Base-by-base conservation (phyloP, 2,888 invertebrate genomes). In the Napeogenes inachia region DNA sequence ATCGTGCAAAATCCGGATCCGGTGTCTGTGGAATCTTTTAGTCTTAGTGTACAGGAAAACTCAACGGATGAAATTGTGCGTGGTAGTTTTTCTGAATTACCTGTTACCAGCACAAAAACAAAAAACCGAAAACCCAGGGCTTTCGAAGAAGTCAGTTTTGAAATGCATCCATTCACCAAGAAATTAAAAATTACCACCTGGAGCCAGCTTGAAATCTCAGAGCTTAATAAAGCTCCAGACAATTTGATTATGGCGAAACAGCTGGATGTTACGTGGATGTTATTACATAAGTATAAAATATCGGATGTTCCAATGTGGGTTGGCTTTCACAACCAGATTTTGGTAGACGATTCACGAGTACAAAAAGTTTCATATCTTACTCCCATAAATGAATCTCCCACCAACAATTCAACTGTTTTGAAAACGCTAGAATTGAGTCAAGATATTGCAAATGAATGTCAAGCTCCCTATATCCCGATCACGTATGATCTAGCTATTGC, bases 361-460 rank as follows among this genome's bases (percentile, higher is more conserved):
- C 75, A 78, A 69, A 71, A 70, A 67, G 62, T 79, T 63, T 68
- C 67, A 4, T 78, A 80, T 70, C 65, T 77, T 4, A 71, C 75
- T 12, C 73, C 75, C 10, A 75, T 78, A 47, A 78, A 79, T 62
- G 64, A 65, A 33, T 76, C 78, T 60, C 75, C 77, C 12, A 79
- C 76, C 32, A 69, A 71, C 61, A 55, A 69, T 66, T 68, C 71
- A 2, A 64, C 67, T 35, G 74, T 54, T 21, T 21, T 21, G 21
- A 21, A 21, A 21, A 21, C 21, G 21, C 1, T 21, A 21, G 21
- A 21, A 21, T 21, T 21, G 21, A 21, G 21, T 21, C 67, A 72
- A 62, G 56, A 74, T 64, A 68, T 75, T 63, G 70, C 73, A 61
- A 64, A 66, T 61, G 69, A 72, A 60, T 73, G 73, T 66, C 21